Evolutionary conservation across 2,113 vertebrate genomes (phyloP).

Genomic region (Lophotis ruficrista): DNA sequence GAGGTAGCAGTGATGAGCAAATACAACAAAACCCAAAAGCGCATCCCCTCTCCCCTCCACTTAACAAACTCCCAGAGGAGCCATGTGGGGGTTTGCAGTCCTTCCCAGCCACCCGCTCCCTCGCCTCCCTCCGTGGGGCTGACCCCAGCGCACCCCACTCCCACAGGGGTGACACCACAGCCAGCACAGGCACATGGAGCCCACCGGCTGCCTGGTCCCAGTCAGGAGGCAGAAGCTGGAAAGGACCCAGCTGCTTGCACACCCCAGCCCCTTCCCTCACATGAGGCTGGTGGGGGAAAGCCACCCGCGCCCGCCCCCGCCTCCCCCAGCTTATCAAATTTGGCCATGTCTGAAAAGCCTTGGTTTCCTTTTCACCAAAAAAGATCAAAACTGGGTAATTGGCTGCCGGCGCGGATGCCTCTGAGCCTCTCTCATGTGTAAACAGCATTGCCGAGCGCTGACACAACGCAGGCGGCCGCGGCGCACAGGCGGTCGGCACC

Average conservation of each 20-base stretch:
- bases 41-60: fast-evolving
- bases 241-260: fast-evolving
- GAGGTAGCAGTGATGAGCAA: background rate
- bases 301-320: background rate
- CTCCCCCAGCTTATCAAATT: slow-evolving; percentile 63
- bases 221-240: background rate
- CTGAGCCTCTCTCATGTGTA: slow-evolving; percentile 67
- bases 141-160: background rate
- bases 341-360: slow-evolving; percentile 64
- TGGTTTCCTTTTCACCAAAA: slow-evolving; percentile 75
- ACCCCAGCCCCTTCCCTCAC: background rate
- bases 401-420: slow-evolving; percentile 63
- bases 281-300: background rate
- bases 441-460: slow-evolving; percentile 71
- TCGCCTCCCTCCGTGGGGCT: fast-evolving
- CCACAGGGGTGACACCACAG: fast-evolving
- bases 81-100: fast-evolving
- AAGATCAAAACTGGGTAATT: slow-evolving; percentile 74
- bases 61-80: background rate
- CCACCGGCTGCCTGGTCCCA: fast-evolving
- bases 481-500: background rate
- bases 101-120: fast-evolving
- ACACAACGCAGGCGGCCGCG: slow-evolving; percentile 47
- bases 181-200: fast-evolving
- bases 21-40: background rate